Conservation (phyloP, 2,797 vertebrate species). For the Oceanodroma leucorhoa region DNA sequence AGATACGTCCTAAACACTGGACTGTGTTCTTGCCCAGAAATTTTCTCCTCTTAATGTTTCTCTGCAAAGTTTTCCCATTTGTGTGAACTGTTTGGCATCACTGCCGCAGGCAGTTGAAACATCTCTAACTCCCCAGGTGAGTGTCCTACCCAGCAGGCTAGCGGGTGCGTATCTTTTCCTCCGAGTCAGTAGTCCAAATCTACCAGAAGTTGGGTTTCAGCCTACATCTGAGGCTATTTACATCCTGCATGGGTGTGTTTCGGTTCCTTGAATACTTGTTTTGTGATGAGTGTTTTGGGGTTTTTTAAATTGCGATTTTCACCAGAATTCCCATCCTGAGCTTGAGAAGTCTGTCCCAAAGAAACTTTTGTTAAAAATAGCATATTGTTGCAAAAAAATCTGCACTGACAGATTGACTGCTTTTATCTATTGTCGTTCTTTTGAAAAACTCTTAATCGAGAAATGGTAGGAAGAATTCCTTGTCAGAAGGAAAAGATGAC, state of each 20-base stretch:
- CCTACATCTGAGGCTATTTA: neutral
- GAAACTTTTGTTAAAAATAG: neutral
- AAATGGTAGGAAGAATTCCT: neutral
- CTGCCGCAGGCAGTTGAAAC: neutral
- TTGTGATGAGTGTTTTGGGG: neutral
- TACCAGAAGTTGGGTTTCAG: neutral
- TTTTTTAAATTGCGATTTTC: neutral
- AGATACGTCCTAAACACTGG: neutral
- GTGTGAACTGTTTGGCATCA: neutral
- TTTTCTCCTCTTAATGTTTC: neutral
- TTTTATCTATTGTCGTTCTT: neutral
- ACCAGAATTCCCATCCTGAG: neutral
- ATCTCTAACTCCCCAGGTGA: rapidly evolving
- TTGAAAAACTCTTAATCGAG: neutral
- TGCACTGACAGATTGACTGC: neutral
- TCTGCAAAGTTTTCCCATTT: neutral
- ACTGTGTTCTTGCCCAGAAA: neutral
- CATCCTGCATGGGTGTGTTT: neutral
- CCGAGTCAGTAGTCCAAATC: neutral
- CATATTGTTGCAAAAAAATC: neutral
- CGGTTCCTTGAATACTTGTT: neutral
- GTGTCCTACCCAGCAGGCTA: neutral
- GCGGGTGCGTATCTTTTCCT: neutral
- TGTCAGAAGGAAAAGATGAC: neutral
- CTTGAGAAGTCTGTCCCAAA: neutral